Percentiles rank a stretch among this genome's conserved stretches.
Evolutionary conservation across 2,797 vertebrate genomes (phyloP).

Genomic region (Zonotrichia albicollis): DNA sequence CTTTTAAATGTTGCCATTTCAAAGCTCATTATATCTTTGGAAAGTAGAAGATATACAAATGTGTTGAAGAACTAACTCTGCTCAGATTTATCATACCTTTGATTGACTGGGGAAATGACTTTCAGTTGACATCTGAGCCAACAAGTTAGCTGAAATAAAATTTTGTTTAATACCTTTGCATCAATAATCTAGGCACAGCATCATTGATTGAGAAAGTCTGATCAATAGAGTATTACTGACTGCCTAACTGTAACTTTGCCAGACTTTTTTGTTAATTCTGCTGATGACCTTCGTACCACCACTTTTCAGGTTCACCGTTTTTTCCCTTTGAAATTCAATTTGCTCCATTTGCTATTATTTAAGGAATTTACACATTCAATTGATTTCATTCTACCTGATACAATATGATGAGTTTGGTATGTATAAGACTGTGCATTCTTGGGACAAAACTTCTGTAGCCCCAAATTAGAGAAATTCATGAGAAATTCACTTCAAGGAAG

Average conservation of each 20-base stretch:
- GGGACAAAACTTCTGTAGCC: conserved; percentile 39
- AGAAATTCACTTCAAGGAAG: conserved; percentile 1
- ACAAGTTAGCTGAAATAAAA: conserved; percentile 85
- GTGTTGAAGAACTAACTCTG: conserved; percentile 69
- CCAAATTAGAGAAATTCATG: neutral
- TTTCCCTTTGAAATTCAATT: conserved; percentile 81
- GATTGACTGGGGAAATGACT: conserved; percentile 83
- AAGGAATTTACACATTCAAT: conserved; percentile 76
- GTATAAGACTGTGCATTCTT: conserved; percentile 32
- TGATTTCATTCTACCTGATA: conserved; percentile 72
- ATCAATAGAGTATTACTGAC: conserved; percentile 84
- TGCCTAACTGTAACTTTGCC: conserved; percentile 84
- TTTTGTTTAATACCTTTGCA: conserved; percentile 86
- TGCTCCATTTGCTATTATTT: conserved; percentile 79
- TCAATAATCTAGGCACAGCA: conserved; percentile 83
- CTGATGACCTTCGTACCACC: conserved; percentile 78
- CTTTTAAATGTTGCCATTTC: conserved; percentile 55
- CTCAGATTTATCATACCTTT: conserved; percentile 77
- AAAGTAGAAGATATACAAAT: conserved; percentile 56
- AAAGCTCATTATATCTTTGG: conserved; percentile 64
- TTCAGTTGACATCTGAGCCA: conserved; percentile 85
- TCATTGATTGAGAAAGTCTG: conserved; percentile 83
- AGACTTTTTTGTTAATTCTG: conserved; percentile 81
- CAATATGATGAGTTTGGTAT: conserved; percentile 59
- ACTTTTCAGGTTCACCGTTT: conserved; percentile 72